Percentiles rank a stretch among this genome's conserved stretches.
phyloP scores from a whole-genome alignment of 2,888 invertebrate genomes.

The Tetragonisca angustula region DNA sequence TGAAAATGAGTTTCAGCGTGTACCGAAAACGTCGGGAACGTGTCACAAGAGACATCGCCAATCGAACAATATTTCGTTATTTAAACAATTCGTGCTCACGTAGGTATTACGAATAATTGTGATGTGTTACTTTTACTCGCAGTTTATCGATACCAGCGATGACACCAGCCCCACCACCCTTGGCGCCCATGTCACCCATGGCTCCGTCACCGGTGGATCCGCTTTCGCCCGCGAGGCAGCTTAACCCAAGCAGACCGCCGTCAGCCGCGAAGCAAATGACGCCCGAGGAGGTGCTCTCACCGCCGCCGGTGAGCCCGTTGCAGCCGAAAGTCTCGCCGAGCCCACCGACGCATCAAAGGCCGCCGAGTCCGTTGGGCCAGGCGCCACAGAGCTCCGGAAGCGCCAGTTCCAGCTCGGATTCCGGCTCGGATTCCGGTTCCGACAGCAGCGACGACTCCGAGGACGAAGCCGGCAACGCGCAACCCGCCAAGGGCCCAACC shows the following conservation, averaged over 20 bases:
- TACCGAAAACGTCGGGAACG: too few species aligned
- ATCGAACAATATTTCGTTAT: too few species aligned
- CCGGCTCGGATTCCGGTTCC: conserved; percentile 87
- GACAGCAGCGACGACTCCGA: conserved; percentile 86
- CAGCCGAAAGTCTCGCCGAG: conserved; percentile 42
- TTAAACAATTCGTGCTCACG: too few species aligned
- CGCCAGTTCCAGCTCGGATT: conserved; percentile 87
- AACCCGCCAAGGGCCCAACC: conserved; percentile 81
- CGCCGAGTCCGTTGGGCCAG: conserved; percentile 84
- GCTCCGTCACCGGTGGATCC: conserved; percentile 77
- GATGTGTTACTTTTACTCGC: conserved; percentile 44
- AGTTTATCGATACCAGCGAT: conserved; percentile 84
- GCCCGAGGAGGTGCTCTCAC: conserved; percentile 65
- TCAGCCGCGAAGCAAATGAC: conserved; percentile 69
- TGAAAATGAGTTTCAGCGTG: too few species aligned
- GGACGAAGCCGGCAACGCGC: conserved; percentile 80
- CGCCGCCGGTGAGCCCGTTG: conserved; percentile 64
- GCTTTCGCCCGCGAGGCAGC: conserved; percentile 74
- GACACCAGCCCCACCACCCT: conserved; percentile 81
- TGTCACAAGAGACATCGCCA: too few species aligned
- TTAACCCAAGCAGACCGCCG: conserved; percentile 68
- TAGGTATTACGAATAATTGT: too few species aligned
- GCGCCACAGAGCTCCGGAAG: conserved; percentile 85
- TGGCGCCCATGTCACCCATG: conserved; percentile 85
- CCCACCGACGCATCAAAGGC: conserved; percentile 71